Evolutionary conservation across 2,113 vertebrate species (phyloP).

Genomic region (Scomber colias): DNA sequence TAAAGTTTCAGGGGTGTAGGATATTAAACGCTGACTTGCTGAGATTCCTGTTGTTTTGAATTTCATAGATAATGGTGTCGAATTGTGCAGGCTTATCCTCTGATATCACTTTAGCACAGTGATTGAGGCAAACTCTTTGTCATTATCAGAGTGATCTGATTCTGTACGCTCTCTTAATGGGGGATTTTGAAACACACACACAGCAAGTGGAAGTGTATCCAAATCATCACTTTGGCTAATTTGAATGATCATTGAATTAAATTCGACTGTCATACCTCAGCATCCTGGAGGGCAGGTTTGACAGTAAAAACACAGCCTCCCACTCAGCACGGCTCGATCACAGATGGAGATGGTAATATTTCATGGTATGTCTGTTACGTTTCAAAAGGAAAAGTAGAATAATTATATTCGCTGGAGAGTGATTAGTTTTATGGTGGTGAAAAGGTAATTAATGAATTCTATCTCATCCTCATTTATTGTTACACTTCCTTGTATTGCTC

Average conservation of each 20-base stretch:
- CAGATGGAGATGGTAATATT: constrained; percentile 76
- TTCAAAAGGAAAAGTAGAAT: constrained; percentile 71
- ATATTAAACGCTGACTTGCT: background rate
- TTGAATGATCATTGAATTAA: constrained; percentile 76
- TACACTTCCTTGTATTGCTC: constrained; percentile 65
- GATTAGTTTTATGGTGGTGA: constrained; percentile 78
- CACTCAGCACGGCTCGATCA: constrained; percentile 58
- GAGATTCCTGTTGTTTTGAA: constrained; percentile 22
- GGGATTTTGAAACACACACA: constrained; percentile 37
- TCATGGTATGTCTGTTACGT: constrained; percentile 76
- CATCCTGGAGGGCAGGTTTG: constrained; percentile 62
- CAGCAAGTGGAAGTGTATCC: constrained; percentile 49
- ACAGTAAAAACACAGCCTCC: constrained; percentile 72
- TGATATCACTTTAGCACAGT: constrained; percentile 45
- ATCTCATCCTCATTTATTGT: constrained; percentile 73
- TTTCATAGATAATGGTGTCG: constrained; percentile 8
- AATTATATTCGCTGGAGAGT: constrained; percentile 78
- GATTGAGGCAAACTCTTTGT: constrained; percentile 43
- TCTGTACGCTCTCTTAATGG: constrained; percentile 40
- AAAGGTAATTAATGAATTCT: constrained; percentile 79
- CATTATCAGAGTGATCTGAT: constrained; percentile 59
- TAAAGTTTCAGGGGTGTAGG: background rate
- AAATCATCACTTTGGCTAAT: constrained; percentile 65
- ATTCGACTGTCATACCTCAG: constrained; percentile 73
- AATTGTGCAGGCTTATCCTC: background rate